Percentiles rank a stretch among this genome's conserved stretches.
These are phyloP conservation scores for Philotrypesis tridentata DNA, from an alignment of 1,140 invertebrate species.

Conservation along the genomic window DNA sequence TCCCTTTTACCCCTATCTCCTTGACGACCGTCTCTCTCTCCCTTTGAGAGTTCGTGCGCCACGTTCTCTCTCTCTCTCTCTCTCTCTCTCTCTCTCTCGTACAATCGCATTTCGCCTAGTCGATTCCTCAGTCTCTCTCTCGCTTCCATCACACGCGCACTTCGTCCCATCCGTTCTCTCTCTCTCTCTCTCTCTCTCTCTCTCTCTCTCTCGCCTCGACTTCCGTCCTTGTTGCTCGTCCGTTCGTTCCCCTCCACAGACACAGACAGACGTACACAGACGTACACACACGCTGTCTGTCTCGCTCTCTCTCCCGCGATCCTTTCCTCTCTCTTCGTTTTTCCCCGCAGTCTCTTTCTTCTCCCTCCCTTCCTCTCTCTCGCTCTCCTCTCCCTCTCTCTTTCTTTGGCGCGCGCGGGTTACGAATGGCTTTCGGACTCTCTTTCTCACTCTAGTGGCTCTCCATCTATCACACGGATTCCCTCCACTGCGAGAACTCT, in stretches of 20 bases:
- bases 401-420: constrained; percentile 50
- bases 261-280: constrained; percentile 11
- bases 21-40: not conserved
- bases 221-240: constrained; percentile 51
- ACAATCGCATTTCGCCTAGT: constrained; percentile 45
- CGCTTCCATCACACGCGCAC: constrained; percentile 3
- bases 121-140: constrained; percentile 44
- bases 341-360: constrained; percentile 33
- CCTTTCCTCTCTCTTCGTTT: constrained; percentile 47
- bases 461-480: constrained; percentile 49
- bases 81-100: constrained; percentile 43
- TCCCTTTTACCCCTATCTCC: constrained; percentile 17
- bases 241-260: constrained; percentile 43
- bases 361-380: constrained; percentile 27
- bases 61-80: constrained; percentile 34
- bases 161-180: constrained; percentile 33
- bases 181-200: constrained; percentile 48
- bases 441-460: constrained; percentile 45
- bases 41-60: not conserved
- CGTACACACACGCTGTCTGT: constrained; percentile 46
- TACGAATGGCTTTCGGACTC: constrained; percentile 38
- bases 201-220: too few relatives aligned
- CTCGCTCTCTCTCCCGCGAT: constrained; percentile 42
- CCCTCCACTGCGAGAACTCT: constrained; percentile 61
- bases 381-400: constrained; percentile 39